A percentile compares a stretch with the other conserved stretches of the same genome.
phyloP scores from a whole-genome alignment of 2,888 invertebrate species.

The Eustalomyia histrio region DNA sequence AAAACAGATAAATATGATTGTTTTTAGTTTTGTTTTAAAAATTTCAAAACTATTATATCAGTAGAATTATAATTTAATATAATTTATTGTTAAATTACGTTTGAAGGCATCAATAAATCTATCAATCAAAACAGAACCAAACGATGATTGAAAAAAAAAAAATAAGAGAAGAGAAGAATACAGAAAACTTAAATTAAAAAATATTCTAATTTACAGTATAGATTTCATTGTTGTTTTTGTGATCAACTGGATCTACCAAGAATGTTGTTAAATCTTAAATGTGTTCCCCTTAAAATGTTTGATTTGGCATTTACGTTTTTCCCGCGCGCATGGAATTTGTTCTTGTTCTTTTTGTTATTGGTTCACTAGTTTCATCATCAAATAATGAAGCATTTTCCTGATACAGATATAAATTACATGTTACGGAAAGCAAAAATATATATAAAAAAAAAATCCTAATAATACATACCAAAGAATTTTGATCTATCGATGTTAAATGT shows the following conservation, averaged over 20 bases:
- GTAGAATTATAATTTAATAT: background rate
- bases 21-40: background rate
- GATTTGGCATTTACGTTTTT: conserved; percentile 65
- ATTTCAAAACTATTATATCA: background rate
- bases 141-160: conserved; percentile 11
- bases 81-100: conserved; percentile 35
- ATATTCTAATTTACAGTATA: conserved; percentile 16
- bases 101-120: conserved; percentile 34
- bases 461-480: conserved; percentile 66
- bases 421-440: background rate
- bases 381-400: conserved; percentile 64
- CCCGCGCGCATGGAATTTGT: conserved; percentile 68
- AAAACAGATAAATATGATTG: background rate
- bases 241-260: conserved; percentile 47
- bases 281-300: background rate
- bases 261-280: conserved; percentile 36
- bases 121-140: background rate
- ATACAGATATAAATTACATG: background rate
- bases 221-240: conserved; percentile 21
- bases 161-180: background rate
- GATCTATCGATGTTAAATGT: conserved; percentile 68
- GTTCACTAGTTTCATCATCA: conserved; percentile 72
- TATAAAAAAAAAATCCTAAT: background rate
- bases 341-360: conserved; percentile 72
- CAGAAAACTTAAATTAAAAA: conserved; percentile 21